Evolutionary conservation across 1,140 invertebrate genomes (phyloP).

Genomic region (Sitophilus oryzae): DNA sequence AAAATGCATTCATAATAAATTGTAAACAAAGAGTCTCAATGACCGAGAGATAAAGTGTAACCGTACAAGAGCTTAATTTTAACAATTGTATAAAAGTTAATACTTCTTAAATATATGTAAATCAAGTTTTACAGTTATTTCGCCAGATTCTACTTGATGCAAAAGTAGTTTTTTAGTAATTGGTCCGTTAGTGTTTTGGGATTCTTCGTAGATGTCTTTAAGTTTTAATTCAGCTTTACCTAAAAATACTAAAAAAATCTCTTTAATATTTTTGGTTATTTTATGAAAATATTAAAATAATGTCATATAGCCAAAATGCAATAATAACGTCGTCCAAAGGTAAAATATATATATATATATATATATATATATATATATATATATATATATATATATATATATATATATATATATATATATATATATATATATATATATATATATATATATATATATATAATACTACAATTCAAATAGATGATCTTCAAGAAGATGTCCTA

Average conservation of each 20-base stretch:
- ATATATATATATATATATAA: too few relatives aligned
- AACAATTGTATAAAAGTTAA: not conserved
- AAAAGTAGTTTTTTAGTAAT: constrained; percentile 63
- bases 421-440: too few relatives aligned
- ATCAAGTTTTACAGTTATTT: constrained; percentile 68
- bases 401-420: too few relatives aligned
- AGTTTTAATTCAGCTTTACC: constrained; percentile 70
- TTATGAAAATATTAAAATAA: not conserved
- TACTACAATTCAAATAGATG: too few relatives aligned
- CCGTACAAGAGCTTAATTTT: too few relatives aligned
- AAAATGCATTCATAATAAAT: too few relatives aligned
- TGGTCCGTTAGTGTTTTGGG: constrained; percentile 57
- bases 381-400: too few relatives aligned
- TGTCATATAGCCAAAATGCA: not conserved
- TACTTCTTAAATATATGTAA: constrained; percentile 59
- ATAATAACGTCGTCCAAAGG: not conserved
- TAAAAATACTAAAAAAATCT: constrained; percentile 59
- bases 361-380: too few relatives aligned
- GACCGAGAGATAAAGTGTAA: too few relatives aligned
- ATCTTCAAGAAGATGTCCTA: too few relatives aligned
- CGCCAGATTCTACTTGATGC: constrained; percentile 66
- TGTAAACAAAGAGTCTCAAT: too few relatives aligned
- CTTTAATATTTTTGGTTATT: not conserved
- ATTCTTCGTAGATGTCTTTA: constrained; percentile 59
- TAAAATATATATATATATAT: too few relatives aligned